These are phyloP conservation scores for Acrossocheilus wenchowensis DNA, from an alignment of 2,797 vertebrate species.

Conservation along the genomic window DNA sequence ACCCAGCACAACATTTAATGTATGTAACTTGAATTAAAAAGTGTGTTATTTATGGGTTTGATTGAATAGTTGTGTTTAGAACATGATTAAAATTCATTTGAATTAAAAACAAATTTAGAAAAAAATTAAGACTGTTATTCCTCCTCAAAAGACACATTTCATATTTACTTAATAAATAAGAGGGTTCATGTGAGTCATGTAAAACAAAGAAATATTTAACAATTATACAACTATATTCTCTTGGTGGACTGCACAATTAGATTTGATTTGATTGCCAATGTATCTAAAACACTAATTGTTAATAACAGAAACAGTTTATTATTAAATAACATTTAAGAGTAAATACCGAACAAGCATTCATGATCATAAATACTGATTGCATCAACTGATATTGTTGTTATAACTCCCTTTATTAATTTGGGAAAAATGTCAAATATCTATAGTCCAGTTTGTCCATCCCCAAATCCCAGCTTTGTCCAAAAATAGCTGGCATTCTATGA, in stretches of 20 bases:
- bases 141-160: not conserved
- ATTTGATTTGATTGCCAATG: not conserved
- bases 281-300: not conserved
- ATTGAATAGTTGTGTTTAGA: not conserved
- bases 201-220: not conserved
- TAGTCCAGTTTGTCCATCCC: not conserved
- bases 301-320: not conserved
- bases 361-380: slow-evolving; percentile 27
- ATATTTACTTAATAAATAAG: not conserved
- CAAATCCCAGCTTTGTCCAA: not conserved
- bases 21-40: not conserved
- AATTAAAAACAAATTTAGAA: not conserved
- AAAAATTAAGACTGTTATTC: not conserved
- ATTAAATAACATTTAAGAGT: slow-evolving; percentile 5
- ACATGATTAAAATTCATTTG: not conserved
- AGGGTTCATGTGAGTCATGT: not conserved
- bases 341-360: not conserved
- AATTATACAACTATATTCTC: not conserved
- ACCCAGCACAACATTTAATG: not conserved
- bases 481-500: slow-evolving; percentile 8
- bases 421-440: not conserved
- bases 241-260: not conserved
- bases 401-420: slow-evolving; percentile 6
- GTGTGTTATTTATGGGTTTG: not conserved
- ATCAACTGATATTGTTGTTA: not conserved